Percentiles rank a stretch among this genome's conserved stretches.
These are phyloP conservation scores for Ceratotherium simum DNA, from an alignment of 2,113 vertebrate genomes.

Conservation along the genomic window DNA sequence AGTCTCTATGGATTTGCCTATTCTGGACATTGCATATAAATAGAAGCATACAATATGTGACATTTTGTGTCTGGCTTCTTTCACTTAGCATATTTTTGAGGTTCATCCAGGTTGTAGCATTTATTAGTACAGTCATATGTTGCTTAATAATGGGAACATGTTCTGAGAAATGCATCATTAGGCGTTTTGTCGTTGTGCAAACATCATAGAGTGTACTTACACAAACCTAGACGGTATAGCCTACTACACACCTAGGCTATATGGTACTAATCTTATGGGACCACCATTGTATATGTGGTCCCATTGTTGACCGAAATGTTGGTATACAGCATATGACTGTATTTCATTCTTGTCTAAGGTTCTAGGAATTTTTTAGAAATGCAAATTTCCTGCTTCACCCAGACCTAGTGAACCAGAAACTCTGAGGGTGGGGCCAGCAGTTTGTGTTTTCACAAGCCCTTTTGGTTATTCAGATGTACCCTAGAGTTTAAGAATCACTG, in stretches of 20 bases:
- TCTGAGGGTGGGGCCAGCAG: not conserved
- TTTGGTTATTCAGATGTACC: too few species aligned
- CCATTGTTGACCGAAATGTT: too few species aligned
- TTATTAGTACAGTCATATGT: not conserved
- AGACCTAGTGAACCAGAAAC: not conserved
- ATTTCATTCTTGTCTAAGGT: not conserved
- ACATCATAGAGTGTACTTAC: too few species aligned
- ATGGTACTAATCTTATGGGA: too few species aligned
- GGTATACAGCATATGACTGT: too few species aligned
- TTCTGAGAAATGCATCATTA: too few species aligned
- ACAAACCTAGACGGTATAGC: too few species aligned
- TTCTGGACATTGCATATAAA: not conserved
- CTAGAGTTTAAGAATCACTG: not conserved
- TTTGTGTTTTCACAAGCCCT: not conserved
- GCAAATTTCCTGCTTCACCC: not conserved
- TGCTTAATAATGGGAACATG: too few species aligned
- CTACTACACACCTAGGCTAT: too few species aligned
- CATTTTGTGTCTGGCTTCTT: not conserved
- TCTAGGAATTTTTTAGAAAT: not conserved
- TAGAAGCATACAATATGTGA: not conserved
- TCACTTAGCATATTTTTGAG: not conserved
- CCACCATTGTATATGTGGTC: too few species aligned
- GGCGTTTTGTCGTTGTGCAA: too few species aligned
- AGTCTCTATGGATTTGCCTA: not conserved
- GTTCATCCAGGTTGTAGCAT: not conserved